phyloP scores from a whole-genome alignment of 2,113 vertebrate species.

The Alexandromys fortis region DNA sequence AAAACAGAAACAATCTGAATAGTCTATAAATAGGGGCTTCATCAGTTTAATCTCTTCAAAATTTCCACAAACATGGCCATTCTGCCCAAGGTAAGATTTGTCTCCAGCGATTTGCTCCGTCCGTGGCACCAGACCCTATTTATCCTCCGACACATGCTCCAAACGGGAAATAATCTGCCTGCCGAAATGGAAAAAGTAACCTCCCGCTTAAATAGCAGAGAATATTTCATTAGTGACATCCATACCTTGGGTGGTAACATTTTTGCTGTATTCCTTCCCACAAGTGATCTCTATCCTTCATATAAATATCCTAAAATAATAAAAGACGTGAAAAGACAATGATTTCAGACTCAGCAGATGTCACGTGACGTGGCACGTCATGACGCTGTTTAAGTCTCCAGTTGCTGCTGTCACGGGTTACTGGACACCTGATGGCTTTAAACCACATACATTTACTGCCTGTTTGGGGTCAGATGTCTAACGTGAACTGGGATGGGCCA shows the following conservation, averaged over 20 bases:
- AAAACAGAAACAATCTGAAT: slow-evolving; percentile 75
- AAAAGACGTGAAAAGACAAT: background rate
- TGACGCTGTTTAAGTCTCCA: background rate
- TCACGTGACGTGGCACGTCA: background rate
- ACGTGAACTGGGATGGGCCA: background rate
- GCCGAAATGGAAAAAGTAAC: background rate
- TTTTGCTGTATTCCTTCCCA: background rate
- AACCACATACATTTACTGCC: background rate
- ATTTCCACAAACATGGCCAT: slow-evolving; percentile 77
- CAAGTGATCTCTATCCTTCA: slow-evolving; percentile 13
- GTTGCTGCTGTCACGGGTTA: background rate
- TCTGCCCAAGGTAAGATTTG: slow-evolving; percentile 74
- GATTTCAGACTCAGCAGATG: background rate
- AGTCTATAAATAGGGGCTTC: slow-evolving; percentile 75
- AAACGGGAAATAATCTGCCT: slow-evolving; percentile 4
- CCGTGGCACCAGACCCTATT: slow-evolving; percentile 40
- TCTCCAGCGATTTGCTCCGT: slow-evolving; percentile 45
- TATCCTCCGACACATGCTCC: slow-evolving; percentile 11
- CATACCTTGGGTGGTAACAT: background rate
- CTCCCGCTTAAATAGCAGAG: slow-evolving; percentile 4
- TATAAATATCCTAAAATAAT: slow-evolving; percentile 32
- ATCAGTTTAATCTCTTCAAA: slow-evolving; percentile 77
- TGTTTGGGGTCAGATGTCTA: background rate
- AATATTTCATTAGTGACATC: slow-evolving; percentile 23
- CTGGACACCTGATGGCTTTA: background rate